Evolutionary conservation across 2,888 invertebrate species (phyloP).

Genomic region (Boloria selene): DNA sequence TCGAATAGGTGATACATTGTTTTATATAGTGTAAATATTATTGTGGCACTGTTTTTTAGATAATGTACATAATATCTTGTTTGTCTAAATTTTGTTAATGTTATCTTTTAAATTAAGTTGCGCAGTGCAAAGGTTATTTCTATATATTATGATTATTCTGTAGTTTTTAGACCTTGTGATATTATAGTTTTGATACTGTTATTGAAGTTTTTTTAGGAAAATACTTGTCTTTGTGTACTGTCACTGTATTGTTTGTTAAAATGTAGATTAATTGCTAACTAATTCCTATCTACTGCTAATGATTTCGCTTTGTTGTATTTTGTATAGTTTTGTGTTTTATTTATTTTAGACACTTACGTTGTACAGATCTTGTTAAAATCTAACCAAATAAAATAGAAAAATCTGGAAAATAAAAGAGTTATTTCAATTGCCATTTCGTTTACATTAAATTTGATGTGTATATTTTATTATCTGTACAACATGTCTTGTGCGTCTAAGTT

Average conservation of each 20-base stretch:
- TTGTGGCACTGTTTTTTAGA: conserved; percentile 35
- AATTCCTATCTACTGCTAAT: not conserved
- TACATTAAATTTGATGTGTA: not conserved
- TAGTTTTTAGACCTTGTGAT: conserved; percentile 14
- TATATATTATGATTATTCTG: conserved; percentile 12
- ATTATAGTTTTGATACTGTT: conserved; percentile 12
- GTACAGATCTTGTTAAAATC: conserved; percentile 1
- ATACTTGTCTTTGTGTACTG: not conserved
- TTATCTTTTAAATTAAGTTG: conserved; percentile 38
- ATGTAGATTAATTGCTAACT: conserved; percentile 13
- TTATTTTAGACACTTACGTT: conserved; percentile 31
- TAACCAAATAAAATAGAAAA: not conserved
- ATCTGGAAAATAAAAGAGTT: not conserved
- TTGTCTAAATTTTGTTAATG: conserved; percentile 45
- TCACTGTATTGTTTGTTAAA: conserved; percentile 4
- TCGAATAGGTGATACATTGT: conserved; percentile 45
- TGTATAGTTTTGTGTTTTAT: conserved; percentile 66
- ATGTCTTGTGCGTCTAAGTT: conserved; percentile 47
- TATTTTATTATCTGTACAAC: conserved; percentile 38
- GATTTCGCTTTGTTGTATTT: conserved; percentile 47
- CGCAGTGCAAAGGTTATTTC: conserved; percentile 29
- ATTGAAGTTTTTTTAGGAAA: conserved; percentile 16
- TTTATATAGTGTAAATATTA: conserved; percentile 41
- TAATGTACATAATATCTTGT: conserved; percentile 36
- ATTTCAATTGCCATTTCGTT: not conserved